These are phyloP conservation scores for Bothrops jararaca DNA, from an alignment of 2,113 vertebrate species.

Conservation along the genomic window DNA sequence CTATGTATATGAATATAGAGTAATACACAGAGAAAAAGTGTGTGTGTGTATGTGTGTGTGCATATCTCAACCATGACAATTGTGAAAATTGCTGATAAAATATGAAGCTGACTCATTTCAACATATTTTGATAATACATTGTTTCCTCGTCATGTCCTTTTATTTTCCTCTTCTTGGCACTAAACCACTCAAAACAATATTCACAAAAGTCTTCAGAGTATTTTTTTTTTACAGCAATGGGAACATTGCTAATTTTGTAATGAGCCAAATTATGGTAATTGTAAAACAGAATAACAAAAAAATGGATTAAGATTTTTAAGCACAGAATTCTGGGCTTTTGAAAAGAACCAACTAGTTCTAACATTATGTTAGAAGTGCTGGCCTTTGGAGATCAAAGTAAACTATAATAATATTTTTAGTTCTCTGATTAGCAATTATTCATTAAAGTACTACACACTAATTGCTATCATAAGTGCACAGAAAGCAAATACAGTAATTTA, in stretches of 20 bases:
- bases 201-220: conserved; percentile 1
- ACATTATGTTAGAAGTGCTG: neutral
- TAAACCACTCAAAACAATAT: conserved; percentile 23
- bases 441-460: neutral
- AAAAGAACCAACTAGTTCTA: neutral
- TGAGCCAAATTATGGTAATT: neutral
- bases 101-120: neutral
- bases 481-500: conserved; percentile 27
- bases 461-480: neutral
- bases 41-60: no score
- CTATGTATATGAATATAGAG: neutral
- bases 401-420: conserved; percentile 31
- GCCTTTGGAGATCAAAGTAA: conserved; percentile 25
- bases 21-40: neutral
- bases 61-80: neutral
- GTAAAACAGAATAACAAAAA: neutral
- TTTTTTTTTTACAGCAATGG: conserved; percentile 19
- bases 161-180: conserved; percentile 7
- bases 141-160: conserved; percentile 1
- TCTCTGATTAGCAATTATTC: neutral
- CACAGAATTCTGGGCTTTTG: neutral
- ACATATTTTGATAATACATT: neutral
- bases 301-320: neutral
- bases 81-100: conserved; percentile 9
- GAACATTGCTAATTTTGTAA: conserved; percentile 9